Evolutionary conservation across 2,888 invertebrate genomes (phyloP).

Genomic region (Leptothorax acervorum): DNA sequence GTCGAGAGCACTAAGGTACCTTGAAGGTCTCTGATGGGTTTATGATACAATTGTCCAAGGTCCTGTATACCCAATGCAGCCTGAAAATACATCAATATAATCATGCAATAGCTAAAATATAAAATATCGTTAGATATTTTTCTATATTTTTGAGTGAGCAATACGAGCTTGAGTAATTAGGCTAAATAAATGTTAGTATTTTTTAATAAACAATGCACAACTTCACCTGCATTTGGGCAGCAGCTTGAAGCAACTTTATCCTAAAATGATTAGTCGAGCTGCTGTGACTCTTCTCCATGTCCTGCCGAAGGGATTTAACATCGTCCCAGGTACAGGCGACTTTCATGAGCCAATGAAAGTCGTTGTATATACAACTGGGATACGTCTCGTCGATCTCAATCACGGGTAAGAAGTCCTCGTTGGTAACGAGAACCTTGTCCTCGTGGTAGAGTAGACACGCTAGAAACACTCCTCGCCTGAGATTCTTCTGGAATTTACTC

Average conservation of each 20-base stretch:
- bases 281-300: slow-evolving; percentile 97
- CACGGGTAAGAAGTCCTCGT: slow-evolving; percentile 98
- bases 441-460: slow-evolving; percentile 98
- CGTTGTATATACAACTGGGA: slow-evolving; percentile 95
- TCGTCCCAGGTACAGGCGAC: slow-evolving; percentile 99
- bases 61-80: slow-evolving; percentile 96
- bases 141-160: slow-evolving; percentile 16
- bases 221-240: slow-evolving; percentile 93
- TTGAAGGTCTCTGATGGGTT: slow-evolving; percentile 94
- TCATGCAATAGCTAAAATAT: neutral
- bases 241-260: slow-evolving; percentile 96
- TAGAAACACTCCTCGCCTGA: slow-evolving; percentile 96
- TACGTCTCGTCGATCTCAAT: slow-evolving; percentile 99
- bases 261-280: slow-evolving; percentile 96
- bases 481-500: slow-evolving; percentile 98
- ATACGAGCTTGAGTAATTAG: slow-evolving; percentile 6
- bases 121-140: neutral
- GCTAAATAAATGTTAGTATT: neutral
- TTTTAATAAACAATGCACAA: slow-evolving; percentile 10
- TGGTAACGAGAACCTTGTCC: slow-evolving; percentile 97
- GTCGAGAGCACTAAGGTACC: slow-evolving; percentile 97
- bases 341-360: slow-evolving; percentile 99
- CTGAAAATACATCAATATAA: slow-evolving; percentile 85
- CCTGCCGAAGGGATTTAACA: slow-evolving; percentile 95
- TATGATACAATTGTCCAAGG: slow-evolving; percentile 97